phyloP scores from a whole-genome alignment of 2,888 invertebrate genomes.

The Calephelis perditalis region DNA sequence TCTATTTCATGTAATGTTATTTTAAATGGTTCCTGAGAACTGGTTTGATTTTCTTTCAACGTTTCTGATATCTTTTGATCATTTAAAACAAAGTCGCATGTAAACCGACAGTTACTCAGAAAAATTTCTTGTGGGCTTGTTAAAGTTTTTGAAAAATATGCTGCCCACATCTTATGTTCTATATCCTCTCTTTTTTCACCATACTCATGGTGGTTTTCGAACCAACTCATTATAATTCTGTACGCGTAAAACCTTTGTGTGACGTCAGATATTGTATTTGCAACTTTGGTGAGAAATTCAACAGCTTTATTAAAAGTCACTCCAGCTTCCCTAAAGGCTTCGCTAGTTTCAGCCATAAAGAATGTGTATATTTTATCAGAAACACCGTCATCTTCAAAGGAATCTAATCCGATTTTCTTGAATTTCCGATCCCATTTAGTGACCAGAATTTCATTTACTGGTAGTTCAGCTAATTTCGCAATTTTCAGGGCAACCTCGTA shows the following conservation, averaged over 20 bases:
- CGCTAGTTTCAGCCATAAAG: conserved; percentile 80
- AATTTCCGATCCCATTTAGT: conserved; percentile 76
- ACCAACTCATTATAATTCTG: conserved; percentile 69
- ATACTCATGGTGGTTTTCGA: conserved; percentile 59
- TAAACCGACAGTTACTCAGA: conserved; percentile 53
- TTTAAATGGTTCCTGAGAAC: conserved; percentile 55
- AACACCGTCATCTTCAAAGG: conserved; percentile 45
- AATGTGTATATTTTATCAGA: conserved; percentile 59
- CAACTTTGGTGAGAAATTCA: conserved; percentile 79
- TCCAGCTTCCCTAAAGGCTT: conserved; percentile 78
- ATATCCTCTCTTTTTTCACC: conserved; percentile 57
- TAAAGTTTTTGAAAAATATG: conserved; percentile 50
- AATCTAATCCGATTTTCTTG: conserved; percentile 38
- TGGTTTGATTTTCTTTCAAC: conserved; percentile 44
- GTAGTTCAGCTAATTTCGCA: conserved; percentile 67
- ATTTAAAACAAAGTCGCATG: conserved; percentile 54
- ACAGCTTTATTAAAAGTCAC: conserved; percentile 80
- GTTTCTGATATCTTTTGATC: conserved; percentile 48
- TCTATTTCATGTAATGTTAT: conserved; percentile 61
- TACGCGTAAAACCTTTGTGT: conserved; percentile 74
- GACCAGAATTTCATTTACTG: conserved; percentile 71
- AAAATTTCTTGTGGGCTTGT: conserved; percentile 41
- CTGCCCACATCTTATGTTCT: conserved; percentile 69
- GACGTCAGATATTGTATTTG: conserved; percentile 61
- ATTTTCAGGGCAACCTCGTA: conserved; percentile 79